Evolutionary conservation across 2,888 invertebrate genomes (phyloP).

Genomic region (Parnassius smintheus): DNA sequence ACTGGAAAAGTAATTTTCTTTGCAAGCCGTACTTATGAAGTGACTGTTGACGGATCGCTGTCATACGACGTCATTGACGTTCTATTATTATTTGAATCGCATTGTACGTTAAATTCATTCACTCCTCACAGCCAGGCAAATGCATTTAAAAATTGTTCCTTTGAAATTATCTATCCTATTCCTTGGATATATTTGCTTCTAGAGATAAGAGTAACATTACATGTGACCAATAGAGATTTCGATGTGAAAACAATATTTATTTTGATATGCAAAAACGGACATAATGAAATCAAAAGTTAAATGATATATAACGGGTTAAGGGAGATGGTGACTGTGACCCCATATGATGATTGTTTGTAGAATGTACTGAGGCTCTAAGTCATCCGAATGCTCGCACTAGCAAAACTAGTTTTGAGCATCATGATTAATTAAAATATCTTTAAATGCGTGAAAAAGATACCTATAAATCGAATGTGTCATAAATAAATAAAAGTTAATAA

Average conservation of each 20-base stretch:
- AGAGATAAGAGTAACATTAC: slow-evolving; percentile 4
- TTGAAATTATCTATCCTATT: slow-evolving; percentile 4
- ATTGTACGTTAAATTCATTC: not conserved
- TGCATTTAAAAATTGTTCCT: slow-evolving; percentile 18
- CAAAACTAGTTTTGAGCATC: not conserved
- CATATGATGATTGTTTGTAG: too few species aligned
- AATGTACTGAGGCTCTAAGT: not conserved
- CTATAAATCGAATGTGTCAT: slow-evolving; percentile 1
- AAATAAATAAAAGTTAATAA: not conserved
- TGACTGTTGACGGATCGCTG: too few species aligned
- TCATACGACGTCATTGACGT: too few species aligned
- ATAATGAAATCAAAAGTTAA: not conserved
- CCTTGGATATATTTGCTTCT: not conserved
- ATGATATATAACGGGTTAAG: too few species aligned
- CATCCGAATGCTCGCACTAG: slow-evolving; percentile 1
- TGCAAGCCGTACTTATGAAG: too few species aligned
- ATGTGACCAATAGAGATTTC: slow-evolving; percentile 15
- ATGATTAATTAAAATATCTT: too few species aligned
- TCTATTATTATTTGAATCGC: too few species aligned
- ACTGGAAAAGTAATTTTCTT: too few species aligned
- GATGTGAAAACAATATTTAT: not conserved
- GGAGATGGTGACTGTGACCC: too few species aligned
- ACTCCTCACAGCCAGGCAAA: not conserved
- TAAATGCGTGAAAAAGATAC: too few species aligned
- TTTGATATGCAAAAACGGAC: not conserved